phyloP scores from a whole-genome alignment of 2,797 vertebrate species.

The Oreonectes daqikongensis region DNA sequence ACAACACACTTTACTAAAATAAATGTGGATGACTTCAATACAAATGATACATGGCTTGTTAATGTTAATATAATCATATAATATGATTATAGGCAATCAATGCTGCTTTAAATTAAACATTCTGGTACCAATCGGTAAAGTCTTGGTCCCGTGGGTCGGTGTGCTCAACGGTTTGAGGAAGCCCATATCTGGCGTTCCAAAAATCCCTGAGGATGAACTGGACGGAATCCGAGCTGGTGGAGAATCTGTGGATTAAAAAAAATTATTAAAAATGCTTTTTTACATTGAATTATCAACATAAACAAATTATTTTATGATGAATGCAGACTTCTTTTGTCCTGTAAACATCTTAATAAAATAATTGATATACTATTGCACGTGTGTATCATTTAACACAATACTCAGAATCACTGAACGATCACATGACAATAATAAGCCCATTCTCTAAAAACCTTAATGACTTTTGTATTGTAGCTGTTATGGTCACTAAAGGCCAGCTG shows the following conservation, averaged over 20 bases:
- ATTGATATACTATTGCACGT: not conserved
- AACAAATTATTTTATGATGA: not conserved
- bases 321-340: not conserved
- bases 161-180: conserved; percentile 88
- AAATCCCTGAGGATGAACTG: conserved; percentile 82
- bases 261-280: not conserved
- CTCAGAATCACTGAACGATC: not conserved
- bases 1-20: not conserved
- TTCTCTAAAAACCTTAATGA: not conserved
- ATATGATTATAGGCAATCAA: conserved; percentile 13
- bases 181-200: conserved; percentile 82
- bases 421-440: not conserved
- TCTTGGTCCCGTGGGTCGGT: conserved; percentile 86
- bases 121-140: conserved; percentile 84
- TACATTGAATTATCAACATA: not conserved
- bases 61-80: not conserved
- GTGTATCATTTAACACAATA: not conserved
- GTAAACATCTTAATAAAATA: not conserved
- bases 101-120: conserved; percentile 17
- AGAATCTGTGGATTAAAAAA: conserved; percentile 76
- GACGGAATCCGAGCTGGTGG: conserved; percentile 80
- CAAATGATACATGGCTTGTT: not conserved
- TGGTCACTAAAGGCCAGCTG: conserved; percentile 36
- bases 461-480: conserved; percentile 3
- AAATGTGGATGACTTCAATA: not conserved